Conservation (phyloP, 2,113 vertebrate species). For the Anthoscopus minutus region DNA sequence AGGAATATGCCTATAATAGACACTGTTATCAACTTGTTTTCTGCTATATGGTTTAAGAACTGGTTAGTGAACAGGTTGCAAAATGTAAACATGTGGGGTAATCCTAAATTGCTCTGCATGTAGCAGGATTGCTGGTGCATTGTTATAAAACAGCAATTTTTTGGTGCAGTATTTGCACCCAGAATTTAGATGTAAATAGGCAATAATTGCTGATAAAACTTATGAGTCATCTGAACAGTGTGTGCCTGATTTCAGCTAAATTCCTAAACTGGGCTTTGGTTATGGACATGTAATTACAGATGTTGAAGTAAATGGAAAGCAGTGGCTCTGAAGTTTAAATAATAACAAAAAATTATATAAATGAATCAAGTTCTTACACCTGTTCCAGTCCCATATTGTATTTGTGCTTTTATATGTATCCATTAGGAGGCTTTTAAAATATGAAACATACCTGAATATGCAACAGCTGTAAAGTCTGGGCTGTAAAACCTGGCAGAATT, state of each 20-base stretch:
- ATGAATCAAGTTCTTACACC: background rate
- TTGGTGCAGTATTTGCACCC: background rate
- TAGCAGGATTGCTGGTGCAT: background rate
- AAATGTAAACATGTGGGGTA: background rate
- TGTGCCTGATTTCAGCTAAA: background rate
- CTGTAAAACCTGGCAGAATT: background rate
- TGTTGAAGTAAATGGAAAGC: background rate
- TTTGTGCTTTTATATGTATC: background rate
- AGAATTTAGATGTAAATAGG: background rate
- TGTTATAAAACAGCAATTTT: background rate
- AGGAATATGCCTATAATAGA: background rate
- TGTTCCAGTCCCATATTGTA: background rate
- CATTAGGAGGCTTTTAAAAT: background rate
- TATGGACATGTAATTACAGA: background rate
- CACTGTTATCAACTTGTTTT: background rate
- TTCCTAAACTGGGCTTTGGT: background rate
- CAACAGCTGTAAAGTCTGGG: background rate
- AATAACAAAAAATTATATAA: background rate
- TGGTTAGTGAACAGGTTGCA: background rate
- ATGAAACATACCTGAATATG: background rate
- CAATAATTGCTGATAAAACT: background rate
- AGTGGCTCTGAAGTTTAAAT: background rate
- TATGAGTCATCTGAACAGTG: background rate
- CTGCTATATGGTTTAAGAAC: background rate
- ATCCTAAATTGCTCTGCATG: background rate